Base-by-base conservation (phyloP, 2,113 vertebrate species). In the Dicerorhinus sumatrensis region DNA sequence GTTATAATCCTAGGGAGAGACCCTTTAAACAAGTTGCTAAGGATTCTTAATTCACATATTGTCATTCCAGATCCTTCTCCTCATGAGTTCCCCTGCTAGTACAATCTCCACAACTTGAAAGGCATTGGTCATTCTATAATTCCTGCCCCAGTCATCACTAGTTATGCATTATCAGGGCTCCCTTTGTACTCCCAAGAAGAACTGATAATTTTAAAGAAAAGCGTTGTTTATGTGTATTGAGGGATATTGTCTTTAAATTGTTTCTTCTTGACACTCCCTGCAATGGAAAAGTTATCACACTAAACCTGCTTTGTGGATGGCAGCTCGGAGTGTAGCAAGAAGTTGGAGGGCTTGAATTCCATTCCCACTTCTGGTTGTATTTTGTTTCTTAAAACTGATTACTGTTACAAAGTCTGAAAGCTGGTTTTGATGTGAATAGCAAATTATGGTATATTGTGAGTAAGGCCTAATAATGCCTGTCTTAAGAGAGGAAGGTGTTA, bases 371-470 rank as follows among this genome's bases (percentile, higher is more conserved):
- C 60, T 79, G 62, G 23, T 63, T 89, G 70, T 96, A 54, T 63
- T 95, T 89, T 82, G n/a, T 94, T 89, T 84, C 39, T 95, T 93
- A 73, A 94, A 84, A 85, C 62, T 63, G 69, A 58, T 92, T 95
- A 96, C 58, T 94, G n/a, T 94, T 86, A 86, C 12, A 69, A 80
- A 87, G 33, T 85, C 84, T 65, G 84, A 91, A 96, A 96, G 81
- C 79, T 98, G 85, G 42, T 77, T 39, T 97, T 95, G 67, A 72
- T 97, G 89, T 79, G 97, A 92, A 70, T 87, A 91, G 56, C 88
- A 96, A 89, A 89, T 96, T 97, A 93, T 96, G 91, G 81, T 80
- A 25, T 92, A 91, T 97, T 95, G 97, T 97, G 94, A 87, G 80
- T 93, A 75, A 96, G 92, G 75, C 82, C 58, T 80, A 80, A 80